Percentiles rank a stretch among this genome's conserved stretches.
phyloP scores from a whole-genome alignment of 92 coral and sea anemone species.

The Galaxea fascicularis region DNA sequence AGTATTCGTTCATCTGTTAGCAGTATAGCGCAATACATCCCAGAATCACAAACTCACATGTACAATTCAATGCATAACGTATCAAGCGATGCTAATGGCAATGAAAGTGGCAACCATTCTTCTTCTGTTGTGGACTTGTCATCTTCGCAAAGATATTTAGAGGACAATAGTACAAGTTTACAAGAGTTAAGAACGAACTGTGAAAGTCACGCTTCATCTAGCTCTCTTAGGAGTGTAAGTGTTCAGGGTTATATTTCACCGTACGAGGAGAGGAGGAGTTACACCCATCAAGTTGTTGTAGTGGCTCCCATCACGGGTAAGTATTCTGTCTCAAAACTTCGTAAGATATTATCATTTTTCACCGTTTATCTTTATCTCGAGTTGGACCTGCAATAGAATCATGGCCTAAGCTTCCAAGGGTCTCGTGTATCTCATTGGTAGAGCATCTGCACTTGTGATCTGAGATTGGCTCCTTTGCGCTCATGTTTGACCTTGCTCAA shows the following conservation, averaged over 20 bases:
- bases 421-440: too few relatives aligned
- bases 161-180: background rate
- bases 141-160: conserved; percentile 30
- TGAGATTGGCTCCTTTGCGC: too few relatives aligned
- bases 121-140: conserved; percentile 30
- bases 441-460: too few relatives aligned
- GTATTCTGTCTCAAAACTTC: background rate
- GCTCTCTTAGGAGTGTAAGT: conserved; percentile 28
- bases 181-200: conserved; percentile 41
- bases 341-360: background rate
- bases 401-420: too few relatives aligned
- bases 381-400: too few relatives aligned
- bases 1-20: conserved; percentile 58
- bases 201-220: conserved; percentile 29
- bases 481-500: too few relatives aligned
- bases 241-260: conserved; percentile 56
- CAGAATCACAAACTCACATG: conserved; percentile 12
- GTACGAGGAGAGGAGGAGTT: conserved; percentile 65
- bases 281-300: conserved; percentile 87
- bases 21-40: conserved; percentile 41
- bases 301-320: conserved; percentile 88
- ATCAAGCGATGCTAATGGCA: background rate
- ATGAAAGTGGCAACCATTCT: conserved; percentile 10
- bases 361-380: too few relatives aligned
- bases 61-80: conserved; percentile 14